Percentiles rank a stretch among this genome's conserved stretches.
Conservation (phyloP, 2,797 vertebrate species). For the Diplodus puntazzo region DNA sequence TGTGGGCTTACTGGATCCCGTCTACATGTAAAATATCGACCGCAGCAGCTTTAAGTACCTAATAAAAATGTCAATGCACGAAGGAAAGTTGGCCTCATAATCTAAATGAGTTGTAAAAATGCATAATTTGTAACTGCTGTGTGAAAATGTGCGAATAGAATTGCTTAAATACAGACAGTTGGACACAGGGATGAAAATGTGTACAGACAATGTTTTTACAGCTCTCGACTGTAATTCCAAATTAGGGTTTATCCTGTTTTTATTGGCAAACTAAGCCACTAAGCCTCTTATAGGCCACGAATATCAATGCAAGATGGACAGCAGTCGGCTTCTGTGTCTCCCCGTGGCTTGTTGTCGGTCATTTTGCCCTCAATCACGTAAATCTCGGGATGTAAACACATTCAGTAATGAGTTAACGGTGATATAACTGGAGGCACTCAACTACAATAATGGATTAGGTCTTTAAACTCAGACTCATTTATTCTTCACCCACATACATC, state of each 20-base stretch:
- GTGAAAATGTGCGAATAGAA: neutral
- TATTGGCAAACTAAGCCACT: conserved; percentile 19
- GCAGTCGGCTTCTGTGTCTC: conserved; percentile 2
- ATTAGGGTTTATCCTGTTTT: conserved; percentile 19
- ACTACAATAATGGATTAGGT: conserved; percentile 64
- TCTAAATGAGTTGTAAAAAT: too few relatives aligned
- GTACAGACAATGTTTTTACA: conserved; percentile 12
- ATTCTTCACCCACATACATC: conserved; percentile 66
- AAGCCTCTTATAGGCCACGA: conserved; percentile 6
- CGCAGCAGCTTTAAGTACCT: conserved; percentile 4
- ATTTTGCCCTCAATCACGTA: conserved; percentile 49
- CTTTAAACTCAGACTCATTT: conserved; percentile 65
- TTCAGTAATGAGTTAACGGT: conserved; percentile 52
- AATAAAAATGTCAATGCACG: conserved; percentile 2
- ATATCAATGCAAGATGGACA: conserved; percentile 17
- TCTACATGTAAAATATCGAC: neutral
- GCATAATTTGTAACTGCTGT: neutral
- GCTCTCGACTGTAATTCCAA: conserved; percentile 15
- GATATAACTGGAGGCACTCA: conserved; percentile 49
- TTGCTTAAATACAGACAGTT: too few relatives aligned
- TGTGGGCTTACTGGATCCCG: neutral
- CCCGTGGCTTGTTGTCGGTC: conserved; percentile 22
- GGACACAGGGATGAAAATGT: neutral
- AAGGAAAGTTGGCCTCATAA: neutral
- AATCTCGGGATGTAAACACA: conserved; percentile 68